Percentiles rank a stretch among this genome's conserved stretches.
Conservation (phyloP, 2,797 vertebrate genomes). For the Tarsius wallacei region DNA sequence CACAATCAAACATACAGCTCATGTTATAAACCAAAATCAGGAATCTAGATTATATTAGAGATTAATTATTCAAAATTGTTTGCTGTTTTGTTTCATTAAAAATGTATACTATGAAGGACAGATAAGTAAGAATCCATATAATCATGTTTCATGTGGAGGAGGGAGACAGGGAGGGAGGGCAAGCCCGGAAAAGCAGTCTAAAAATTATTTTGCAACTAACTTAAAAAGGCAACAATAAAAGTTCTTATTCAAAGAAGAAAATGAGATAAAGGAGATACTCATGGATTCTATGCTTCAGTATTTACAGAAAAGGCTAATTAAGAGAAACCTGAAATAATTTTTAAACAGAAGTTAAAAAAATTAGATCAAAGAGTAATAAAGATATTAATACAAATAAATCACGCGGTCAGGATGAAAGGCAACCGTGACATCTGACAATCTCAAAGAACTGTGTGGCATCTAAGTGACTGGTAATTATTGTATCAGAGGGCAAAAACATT, state of each 20-base stretch:
- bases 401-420: neutral
- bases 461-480: conserved; percentile 14
- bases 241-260: conserved; percentile 40
- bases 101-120: neutral
- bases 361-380: conserved; percentile 36
- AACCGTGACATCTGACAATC: conserved; percentile 13
- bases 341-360: conserved; percentile 28
- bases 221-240: conserved; percentile 51
- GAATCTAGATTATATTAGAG: conserved; percentile 56
- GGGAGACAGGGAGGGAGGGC: too few relatives aligned
- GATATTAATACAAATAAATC: conserved; percentile 30
- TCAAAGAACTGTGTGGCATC: neutral
- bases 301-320: conserved; percentile 23
- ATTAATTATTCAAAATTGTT: conserved; percentile 34
- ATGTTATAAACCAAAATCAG: conserved; percentile 38
- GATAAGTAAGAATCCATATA: conserved; percentile 20
- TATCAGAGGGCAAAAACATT: neutral
- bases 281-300: neutral
- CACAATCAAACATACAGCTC: conserved; percentile 60
- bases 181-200: neutral
- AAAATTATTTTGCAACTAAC: conserved; percentile 23
- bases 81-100: conserved; percentile 40
- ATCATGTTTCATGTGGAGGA: neutral
- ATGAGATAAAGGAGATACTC: neutral
- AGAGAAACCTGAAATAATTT: neutral